These are phyloP conservation scores for Rhombomys opimus DNA, from an alignment of 2,113 vertebrate genomes.

Conservation along the genomic window DNA sequence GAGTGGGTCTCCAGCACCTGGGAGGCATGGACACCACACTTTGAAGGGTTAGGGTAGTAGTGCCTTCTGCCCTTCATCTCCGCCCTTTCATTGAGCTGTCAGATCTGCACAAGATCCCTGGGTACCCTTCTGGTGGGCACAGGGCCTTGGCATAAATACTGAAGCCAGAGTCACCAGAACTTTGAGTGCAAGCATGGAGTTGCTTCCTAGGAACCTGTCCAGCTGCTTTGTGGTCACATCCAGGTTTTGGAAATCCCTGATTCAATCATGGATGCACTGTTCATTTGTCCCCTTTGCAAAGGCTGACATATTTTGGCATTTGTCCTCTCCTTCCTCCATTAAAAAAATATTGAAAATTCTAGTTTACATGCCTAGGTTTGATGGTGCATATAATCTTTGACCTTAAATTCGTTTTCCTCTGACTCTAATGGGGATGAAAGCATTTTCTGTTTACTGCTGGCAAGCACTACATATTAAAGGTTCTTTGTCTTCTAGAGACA, in stretches of 20 bases:
- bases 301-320: background rate
- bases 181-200: no score
- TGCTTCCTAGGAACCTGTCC: background rate
- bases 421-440: background rate
- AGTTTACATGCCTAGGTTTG: background rate
- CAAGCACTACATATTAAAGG: no score
- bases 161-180: background rate
- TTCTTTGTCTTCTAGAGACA: background rate
- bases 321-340: background rate
- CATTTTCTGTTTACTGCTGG: background rate
- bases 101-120: no score
- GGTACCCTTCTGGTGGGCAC: background rate
- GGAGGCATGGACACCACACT: rapidly evolving
- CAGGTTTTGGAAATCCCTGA: background rate
- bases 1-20: no score
- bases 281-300: rapidly evolving
- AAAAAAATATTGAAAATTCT: background rate
- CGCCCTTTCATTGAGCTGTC: background rate
- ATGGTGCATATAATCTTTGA: background rate
- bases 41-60: background rate
- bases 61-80: no score
- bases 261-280: rapidly evolving
- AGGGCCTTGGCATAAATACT: background rate
- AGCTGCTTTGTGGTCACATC: rapidly evolving
- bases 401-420: background rate